Conservation (phyloP, 2,888 invertebrate genomes). For the Drosophila limbata region DNA sequence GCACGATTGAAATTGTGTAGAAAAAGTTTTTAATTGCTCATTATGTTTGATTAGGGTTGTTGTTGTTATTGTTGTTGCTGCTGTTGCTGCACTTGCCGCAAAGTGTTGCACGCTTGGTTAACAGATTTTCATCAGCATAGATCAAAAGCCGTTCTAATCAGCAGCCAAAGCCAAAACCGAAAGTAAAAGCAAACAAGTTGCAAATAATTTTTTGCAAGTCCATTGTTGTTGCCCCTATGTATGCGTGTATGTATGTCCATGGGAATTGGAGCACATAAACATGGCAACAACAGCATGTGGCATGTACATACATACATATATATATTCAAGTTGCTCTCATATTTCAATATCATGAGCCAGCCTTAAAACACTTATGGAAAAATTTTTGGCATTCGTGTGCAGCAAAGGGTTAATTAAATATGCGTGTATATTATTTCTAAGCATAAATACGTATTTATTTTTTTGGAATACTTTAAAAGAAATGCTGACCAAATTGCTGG, state of each 20-base stretch:
- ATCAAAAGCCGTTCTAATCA: slow-evolving; percentile 72
- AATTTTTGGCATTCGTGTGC: slow-evolving; percentile 59
- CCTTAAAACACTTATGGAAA: slow-evolving; percentile 78
- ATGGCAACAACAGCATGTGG: slow-evolving; percentile 26
- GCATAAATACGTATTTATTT: slow-evolving; percentile 30
- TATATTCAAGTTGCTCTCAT: slow-evolving; percentile 21
- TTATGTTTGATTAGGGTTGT: slow-evolving; percentile 69
- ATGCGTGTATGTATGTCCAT: slow-evolving; percentile 23
- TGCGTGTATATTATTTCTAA: slow-evolving; percentile 46
- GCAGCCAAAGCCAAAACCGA: slow-evolving; percentile 26
- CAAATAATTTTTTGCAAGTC: slow-evolving; percentile 53
- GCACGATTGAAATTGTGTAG: slow-evolving; percentile 43
- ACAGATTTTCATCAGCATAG: slow-evolving; percentile 62
- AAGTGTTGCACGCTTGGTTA: slow-evolving; percentile 61
- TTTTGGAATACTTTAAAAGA: too few species aligned
- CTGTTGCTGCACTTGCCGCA: slow-evolving; percentile 59
- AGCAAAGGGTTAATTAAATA: slow-evolving; percentile 73
- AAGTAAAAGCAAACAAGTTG: slow-evolving; percentile 67
- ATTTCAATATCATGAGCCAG: slow-evolving; percentile 58
- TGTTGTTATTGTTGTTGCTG: slow-evolving; percentile 35
- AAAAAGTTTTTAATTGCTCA: slow-evolving; percentile 73
- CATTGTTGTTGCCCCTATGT: slow-evolving; percentile 35
- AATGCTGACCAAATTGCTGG: slow-evolving; percentile 52
- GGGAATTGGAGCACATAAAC: slow-evolving; percentile 67
- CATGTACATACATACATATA: background rate